Base-by-base conservation (phyloP, 2,797 vertebrate genomes). In the Huso huso region DNA sequence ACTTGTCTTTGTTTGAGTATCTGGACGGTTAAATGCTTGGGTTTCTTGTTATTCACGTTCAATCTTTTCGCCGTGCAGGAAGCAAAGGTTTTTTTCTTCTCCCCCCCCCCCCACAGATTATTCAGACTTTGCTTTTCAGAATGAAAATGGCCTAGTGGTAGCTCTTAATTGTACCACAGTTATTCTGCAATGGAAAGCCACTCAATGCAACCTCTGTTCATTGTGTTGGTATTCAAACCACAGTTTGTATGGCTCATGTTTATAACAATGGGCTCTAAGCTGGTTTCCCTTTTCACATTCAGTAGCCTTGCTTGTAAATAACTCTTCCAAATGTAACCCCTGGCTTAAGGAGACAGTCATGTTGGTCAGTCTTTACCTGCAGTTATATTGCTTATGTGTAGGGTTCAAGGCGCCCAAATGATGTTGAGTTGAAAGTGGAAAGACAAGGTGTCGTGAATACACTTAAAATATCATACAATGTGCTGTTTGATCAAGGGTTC, bases 191-290 rank as follows among this genome's bases (percentile, higher is more conserved):
- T 62, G 61, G 15, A n/a, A 62, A 62, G 15, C 61, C 18, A 9
- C 61, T 62, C 61, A 62, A 48, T 62, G 10, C 37, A 7, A 2
- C 61, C 10, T 62, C 61, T 62, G 61, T 18, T 7, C 23, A 62
- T 62, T 62, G 61, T 62, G 23, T 62, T 62, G 2, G 18, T 4
- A 62, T 62, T 62, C 61, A n/a, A 62, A 62, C 18, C 18, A 5
- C 15, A 7, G 37, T 62, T 62, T 62, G 37, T 62, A 18, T 18
- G 37, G 10, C 18, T 62, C 61, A 23, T 62, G 61, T 37, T 62
- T 10, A 37, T 48, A n/a, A 62, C 61, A 62, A 62, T 62, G 15
- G 61, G 61, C 61, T 62, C 23, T 37, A 37, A 62, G n/a, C 61
- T 12, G 61, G 13, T 62, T 37, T 62, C 13, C 61, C 61, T 62